Percentiles rank a stretch among this genome's conserved stretches.
These are phyloP conservation scores for Peromyscus eremicus DNA, from an alignment of 2,797 vertebrate genomes.

Conservation along the genomic window DNA sequence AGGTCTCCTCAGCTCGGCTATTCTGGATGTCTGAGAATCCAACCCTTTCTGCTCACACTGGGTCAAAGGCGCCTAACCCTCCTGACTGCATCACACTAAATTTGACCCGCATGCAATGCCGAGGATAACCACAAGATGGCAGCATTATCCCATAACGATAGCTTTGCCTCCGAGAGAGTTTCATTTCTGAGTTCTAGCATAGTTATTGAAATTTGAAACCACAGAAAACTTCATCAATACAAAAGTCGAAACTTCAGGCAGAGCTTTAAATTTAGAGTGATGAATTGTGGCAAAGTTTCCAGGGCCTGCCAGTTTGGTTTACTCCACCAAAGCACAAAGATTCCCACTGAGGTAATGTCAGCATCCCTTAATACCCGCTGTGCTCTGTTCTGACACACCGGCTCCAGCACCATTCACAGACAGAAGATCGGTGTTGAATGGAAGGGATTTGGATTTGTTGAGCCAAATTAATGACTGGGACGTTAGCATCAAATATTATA, in stretches of 20 bases:
- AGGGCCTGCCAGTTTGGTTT: neutral
- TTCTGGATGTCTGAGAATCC: fast-evolving
- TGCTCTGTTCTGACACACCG: neutral
- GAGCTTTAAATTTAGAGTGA: neutral
- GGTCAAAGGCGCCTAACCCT: neutral
- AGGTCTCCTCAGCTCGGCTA: neutral
- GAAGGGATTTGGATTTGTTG: neutral
- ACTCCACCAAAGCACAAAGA: neutral
- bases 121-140: neutral
- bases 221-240: neutral
- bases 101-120: neutral
- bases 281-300: neutral
- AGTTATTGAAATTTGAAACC: neutral
- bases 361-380: neutral
- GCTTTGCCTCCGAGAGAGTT: neutral
- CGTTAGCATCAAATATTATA: neutral
- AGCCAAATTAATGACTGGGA: neutral
- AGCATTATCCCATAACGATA: neutral
- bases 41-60: fast-evolving
- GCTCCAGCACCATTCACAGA: neutral
- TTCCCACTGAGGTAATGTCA: no score
- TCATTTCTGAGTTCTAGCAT: neutral
- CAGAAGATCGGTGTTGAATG: neutral
- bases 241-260: neutral
- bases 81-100: neutral